These are phyloP conservation scores for Diglossa cyanea DNA, from an alignment of 2,797 vertebrate genomes.

Conservation along the genomic window DNA sequence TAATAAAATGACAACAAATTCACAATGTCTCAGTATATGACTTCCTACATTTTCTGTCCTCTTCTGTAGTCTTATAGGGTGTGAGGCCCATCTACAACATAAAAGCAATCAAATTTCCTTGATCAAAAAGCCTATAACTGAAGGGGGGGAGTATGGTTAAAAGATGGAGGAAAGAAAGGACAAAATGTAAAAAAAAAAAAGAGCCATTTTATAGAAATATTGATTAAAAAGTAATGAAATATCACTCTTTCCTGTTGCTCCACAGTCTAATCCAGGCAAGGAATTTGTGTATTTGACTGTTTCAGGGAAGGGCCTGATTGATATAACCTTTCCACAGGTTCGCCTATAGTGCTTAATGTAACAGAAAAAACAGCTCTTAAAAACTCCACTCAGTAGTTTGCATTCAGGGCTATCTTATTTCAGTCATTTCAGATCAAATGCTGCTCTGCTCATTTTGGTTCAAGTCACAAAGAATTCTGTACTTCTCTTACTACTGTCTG, in stretches of 20 bases:
- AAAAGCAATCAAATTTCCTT: neutral
- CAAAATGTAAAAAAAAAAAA: neutral
- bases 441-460: neutral
- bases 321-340: neutral
- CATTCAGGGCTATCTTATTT: neutral
- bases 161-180: neutral
- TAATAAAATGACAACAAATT: neutral
- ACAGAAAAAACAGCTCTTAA: neutral
- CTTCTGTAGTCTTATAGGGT: neutral
- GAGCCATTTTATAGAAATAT: accelerated
- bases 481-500: neutral
- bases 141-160: neutral
- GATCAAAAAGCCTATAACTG: neutral
- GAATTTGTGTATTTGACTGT: neutral
- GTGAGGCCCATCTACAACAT: neutral
- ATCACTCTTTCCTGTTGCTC: neutral
- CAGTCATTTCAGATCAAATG: neutral
- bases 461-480: neutral
- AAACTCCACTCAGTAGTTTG: neutral
- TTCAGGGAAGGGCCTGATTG: neutral
- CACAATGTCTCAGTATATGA: neutral
- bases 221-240: neutral
- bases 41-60: neutral
- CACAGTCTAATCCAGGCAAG: neutral
- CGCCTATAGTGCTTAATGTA: neutral